These are phyloP conservation scores for Drosophila maculinotata DNA, from an alignment of 2,888 invertebrate species.

Conservation along the genomic window DNA sequence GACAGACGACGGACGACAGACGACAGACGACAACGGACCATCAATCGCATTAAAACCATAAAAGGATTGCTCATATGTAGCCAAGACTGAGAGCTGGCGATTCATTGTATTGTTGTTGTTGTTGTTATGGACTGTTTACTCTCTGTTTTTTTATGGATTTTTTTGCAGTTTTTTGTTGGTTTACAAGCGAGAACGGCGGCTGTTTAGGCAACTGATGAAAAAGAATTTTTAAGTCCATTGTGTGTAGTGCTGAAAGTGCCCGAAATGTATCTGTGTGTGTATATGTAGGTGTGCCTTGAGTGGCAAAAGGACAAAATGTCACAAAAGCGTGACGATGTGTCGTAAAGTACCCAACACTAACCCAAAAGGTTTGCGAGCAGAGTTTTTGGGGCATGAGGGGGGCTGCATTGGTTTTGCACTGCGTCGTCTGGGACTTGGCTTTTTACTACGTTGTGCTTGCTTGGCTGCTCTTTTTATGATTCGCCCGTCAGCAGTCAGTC, in stretches of 20 bases:
- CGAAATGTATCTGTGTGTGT: conserved; percentile 39
- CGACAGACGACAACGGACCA: conserved; percentile 59
- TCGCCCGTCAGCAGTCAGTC: conserved; percentile 67
- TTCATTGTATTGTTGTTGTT: conserved; percentile 40
- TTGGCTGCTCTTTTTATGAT: conserved; percentile 61
- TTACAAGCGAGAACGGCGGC: conserved; percentile 33
- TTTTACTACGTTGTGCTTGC: conserved; percentile 56
- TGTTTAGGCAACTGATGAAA: conserved; percentile 67
- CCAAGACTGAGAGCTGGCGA: conserved; percentile 47
- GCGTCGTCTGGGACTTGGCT: conserved; percentile 49
- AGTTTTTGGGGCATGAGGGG: conserved; percentile 2
- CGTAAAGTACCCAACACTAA: conserved; percentile 76
- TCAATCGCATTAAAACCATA: conserved; percentile 83
- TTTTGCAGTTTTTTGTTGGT: conserved; percentile 9
- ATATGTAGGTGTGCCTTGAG: conserved; percentile 49
- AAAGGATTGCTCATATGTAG: conserved; percentile 81
- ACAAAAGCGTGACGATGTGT: conserved; percentile 83
- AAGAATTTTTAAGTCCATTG: conserved; percentile 77
- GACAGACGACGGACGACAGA: conserved; percentile 14
- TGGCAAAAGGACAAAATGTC: conserved; percentile 78
- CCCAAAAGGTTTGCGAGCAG: conserved; percentile 42
- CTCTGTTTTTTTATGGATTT: no score
- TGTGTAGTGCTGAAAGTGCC: conserved; percentile 57
- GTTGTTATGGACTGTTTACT: conserved; percentile 43
- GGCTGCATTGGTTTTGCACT: conserved; percentile 30